Conservation (phyloP, 2,888 invertebrate genomes). For the Protophormia terraenovae region DNA sequence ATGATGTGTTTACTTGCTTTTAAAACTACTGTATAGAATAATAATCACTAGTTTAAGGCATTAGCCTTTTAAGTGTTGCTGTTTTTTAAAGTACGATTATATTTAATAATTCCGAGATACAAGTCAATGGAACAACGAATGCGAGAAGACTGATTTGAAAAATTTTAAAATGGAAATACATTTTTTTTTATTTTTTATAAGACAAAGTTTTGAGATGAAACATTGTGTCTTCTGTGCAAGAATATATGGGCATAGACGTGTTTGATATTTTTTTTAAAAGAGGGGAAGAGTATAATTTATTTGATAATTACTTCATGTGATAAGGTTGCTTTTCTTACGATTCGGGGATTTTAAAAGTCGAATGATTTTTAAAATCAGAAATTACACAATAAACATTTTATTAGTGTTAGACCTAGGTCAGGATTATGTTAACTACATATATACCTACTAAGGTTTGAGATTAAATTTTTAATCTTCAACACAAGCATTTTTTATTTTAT, state of each 20-base stretch:
- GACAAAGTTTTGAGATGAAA: conserved; percentile 53
- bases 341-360: too few species aligned
- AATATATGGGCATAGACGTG: conserved; percentile 16
- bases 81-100: conserved; percentile 36
- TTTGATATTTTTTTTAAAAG: not conserved
- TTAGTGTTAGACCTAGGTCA: too few species aligned
- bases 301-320: too few species aligned
- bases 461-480: too few species aligned
- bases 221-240: conserved; percentile 8
- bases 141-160: conserved; percentile 63
- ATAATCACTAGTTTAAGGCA: conserved; percentile 55
- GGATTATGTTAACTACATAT: too few species aligned
- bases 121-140: conserved; percentile 56
- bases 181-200: conserved; percentile 18
- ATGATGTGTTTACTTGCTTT: not conserved
- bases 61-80: conserved; percentile 52
- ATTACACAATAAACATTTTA: too few species aligned
- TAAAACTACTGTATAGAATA: conserved; percentile 8
- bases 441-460: too few species aligned
- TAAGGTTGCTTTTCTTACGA: too few species aligned
- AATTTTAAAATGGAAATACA: conserved; percentile 28
- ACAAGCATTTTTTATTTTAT: too few species aligned
- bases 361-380: too few species aligned
- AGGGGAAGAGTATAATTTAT: not conserved
- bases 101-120: conserved; percentile 34